Evolutionary conservation across 1,140 invertebrate species (phyloP).

Genomic region (Papilio aristodemus): DNA sequence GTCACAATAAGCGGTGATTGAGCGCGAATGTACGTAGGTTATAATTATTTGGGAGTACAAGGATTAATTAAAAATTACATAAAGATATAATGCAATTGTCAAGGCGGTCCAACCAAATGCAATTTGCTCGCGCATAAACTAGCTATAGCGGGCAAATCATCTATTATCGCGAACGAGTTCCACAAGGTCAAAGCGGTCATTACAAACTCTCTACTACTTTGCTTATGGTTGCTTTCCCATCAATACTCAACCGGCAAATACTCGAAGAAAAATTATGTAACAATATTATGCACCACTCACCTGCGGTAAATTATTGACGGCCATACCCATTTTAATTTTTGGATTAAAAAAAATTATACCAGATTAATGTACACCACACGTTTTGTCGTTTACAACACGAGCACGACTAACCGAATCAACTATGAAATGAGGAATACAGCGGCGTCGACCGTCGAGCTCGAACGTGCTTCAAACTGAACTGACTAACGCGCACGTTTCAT

Average conservation of each 20-base stretch:
- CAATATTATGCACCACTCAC: slow-evolving; percentile 55
- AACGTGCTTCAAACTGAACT: slow-evolving; percentile 53
- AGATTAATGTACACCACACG: slow-evolving; percentile 49
- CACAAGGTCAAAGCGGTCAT: slow-evolving; percentile 80
- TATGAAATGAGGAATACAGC: slow-evolving; percentile 64
- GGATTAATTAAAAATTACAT: not conserved
- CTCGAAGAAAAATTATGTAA: slow-evolving; percentile 44
- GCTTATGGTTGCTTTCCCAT: slow-evolving; percentile 72
- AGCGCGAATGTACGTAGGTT: not conserved
- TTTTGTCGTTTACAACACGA: slow-evolving; percentile 53
- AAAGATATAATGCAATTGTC: not conserved
- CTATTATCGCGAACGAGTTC: slow-evolving; percentile 75
- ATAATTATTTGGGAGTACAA: not conserved
- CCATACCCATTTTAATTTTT: slow-evolving; percentile 70
- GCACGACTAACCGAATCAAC: slow-evolving; percentile 66
- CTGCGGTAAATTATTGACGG: slow-evolving; percentile 67
- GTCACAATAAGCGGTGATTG: not conserved
- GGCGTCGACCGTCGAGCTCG: slow-evolving; percentile 53
- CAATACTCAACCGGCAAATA: slow-evolving; percentile 55
- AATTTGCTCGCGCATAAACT: slow-evolving; percentile 51
- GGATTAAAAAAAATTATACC: slow-evolving; percentile 42
- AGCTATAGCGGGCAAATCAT: slow-evolving; percentile 55
- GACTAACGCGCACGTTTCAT: slow-evolving; percentile 69
- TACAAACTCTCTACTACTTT: slow-evolving; percentile 65
- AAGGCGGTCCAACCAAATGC: slow-evolving; percentile 41